Evolutionary conservation across 2,113 vertebrate species (phyloP).

Genomic region (Smithornis capensis): DNA sequence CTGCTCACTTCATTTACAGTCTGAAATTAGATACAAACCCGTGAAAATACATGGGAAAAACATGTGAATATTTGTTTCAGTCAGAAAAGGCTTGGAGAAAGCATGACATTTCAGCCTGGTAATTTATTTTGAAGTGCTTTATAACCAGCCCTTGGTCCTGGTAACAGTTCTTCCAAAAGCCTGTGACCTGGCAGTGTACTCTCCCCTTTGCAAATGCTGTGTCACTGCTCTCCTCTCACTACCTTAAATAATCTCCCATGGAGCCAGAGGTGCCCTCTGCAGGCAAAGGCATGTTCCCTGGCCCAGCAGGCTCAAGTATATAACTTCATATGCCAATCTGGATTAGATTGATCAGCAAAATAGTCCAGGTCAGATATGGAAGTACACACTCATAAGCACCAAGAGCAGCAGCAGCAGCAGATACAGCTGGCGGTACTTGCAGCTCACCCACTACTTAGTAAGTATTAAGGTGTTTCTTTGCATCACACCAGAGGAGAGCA

Average conservation of each 20-base stretch:
- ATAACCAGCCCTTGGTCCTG: background rate
- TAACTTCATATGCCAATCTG: background rate
- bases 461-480: background rate
- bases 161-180: background rate
- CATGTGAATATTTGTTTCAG: background rate
- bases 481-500: background rate
- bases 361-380: background rate
- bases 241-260: background rate
- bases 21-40: background rate
- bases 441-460: background rate
- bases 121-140: background rate
- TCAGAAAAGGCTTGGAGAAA: conserved; percentile 25
- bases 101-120: conserved; percentile 6
- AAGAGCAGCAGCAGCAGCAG: background rate
- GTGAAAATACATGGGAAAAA: background rate
- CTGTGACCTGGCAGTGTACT: background rate
- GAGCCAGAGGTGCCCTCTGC: background rate
- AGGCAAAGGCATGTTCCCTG: background rate
- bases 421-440: background rate
- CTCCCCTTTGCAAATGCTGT: background rate
- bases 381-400: background rate
- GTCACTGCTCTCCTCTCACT: background rate
- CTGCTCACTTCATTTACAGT: conserved; percentile 12
- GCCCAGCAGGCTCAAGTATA: background rate
- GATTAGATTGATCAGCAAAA: background rate